Base-by-base conservation (phyloP, 1,140 invertebrate species). In the Asobara japonica region DNA sequence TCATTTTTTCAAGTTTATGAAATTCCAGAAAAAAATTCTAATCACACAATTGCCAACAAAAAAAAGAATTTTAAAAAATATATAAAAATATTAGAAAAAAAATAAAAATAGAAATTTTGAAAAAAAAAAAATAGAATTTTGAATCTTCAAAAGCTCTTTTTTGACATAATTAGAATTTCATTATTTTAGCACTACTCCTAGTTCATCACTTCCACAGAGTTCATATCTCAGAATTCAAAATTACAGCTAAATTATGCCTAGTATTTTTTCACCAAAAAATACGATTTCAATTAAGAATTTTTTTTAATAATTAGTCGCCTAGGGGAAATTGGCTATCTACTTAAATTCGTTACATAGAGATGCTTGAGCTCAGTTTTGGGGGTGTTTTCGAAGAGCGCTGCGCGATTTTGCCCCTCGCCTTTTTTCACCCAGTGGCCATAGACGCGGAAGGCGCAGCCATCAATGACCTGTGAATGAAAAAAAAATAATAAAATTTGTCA, bases 371-470 rank as follows among this genome's bases (percentile, higher is more conserved):
- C 97, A 5, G 93, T 94, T 89, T 97, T 97, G 75, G 95, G 93
- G 72, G 89, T 91, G 88, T 98, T 98, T 90, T 99, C 97, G 86
- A 99, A 99, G n/a, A 99, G 91, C 11, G 97, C 97, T 30, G 97
- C 98, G 72, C 97, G 89, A 88, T 98, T 99, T 88, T 99, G 97
- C 6, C 95, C 95, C 86, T 99, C 97, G 73, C 95, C 97, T 88
- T 97, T 98, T 87, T 99, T 99, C 22, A 99, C 98, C 98, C 98
- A 99, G 86, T 99, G 98, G n/a, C 97, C 97, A 88, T 99, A 99
- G 33, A 99, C 96, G 80, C 94, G 90, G 88, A 99, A 99, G 27
- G 98, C 97, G 88, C 96, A 98, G 5, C 94, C 95, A 89, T 99
- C 98, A 60, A 99, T 98, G 27, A 98, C 93, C 94, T 98, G 87